A percentile compares a stretch with the other conserved stretches of the same genome.
Conservation (phyloP, 2,113 vertebrate genomes). For the Orientallactaga bullata region DNA sequence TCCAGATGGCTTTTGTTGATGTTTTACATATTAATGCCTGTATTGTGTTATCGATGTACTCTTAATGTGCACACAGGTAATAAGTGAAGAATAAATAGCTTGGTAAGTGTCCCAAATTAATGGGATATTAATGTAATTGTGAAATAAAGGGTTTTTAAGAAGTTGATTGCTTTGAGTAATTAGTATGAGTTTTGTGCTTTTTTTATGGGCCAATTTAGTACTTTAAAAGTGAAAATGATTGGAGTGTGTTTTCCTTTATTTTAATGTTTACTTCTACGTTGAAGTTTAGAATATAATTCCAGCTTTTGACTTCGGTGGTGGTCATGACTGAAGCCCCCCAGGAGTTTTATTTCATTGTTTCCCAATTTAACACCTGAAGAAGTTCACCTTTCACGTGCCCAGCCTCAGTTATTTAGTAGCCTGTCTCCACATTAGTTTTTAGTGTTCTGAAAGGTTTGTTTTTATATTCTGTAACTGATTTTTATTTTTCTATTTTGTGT, state of each 20-base stretch:
- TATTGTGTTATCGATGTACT: slow-evolving; percentile 77
- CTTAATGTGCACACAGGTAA: slow-evolving; percentile 78
- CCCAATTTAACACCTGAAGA: slow-evolving; percentile 50
- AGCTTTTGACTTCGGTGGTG: slow-evolving; percentile 11
- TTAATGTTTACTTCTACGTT: slow-evolving; percentile 75
- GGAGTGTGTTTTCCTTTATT: slow-evolving; percentile 58
- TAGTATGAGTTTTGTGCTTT: slow-evolving; percentile 43
- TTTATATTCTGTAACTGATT: background rate
- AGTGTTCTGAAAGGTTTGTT: background rate
- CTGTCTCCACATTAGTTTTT: background rate
- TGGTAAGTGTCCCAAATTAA: slow-evolving; percentile 79
- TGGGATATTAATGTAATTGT: slow-evolving; percentile 65
- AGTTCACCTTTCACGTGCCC: slow-evolving; percentile 60
- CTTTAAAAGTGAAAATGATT: slow-evolving; percentile 74
- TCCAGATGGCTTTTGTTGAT: slow-evolving; percentile 93
- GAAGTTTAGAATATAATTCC: slow-evolving; percentile 38
- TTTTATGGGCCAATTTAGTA: slow-evolving; percentile 59
- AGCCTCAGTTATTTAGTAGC: background rate
- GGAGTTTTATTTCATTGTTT: background rate
- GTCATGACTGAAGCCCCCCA: slow-evolving; percentile 32
- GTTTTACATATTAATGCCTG: slow-evolving; percentile 87
- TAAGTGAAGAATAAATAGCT: slow-evolving; percentile 77
- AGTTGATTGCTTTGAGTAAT: slow-evolving; percentile 76
- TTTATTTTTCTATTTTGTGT: background rate
- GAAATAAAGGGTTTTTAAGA: slow-evolving; percentile 80